phyloP scores from a whole-genome alignment of 2,888 invertebrate genomes.

The Hemithea aestivaria region DNA sequence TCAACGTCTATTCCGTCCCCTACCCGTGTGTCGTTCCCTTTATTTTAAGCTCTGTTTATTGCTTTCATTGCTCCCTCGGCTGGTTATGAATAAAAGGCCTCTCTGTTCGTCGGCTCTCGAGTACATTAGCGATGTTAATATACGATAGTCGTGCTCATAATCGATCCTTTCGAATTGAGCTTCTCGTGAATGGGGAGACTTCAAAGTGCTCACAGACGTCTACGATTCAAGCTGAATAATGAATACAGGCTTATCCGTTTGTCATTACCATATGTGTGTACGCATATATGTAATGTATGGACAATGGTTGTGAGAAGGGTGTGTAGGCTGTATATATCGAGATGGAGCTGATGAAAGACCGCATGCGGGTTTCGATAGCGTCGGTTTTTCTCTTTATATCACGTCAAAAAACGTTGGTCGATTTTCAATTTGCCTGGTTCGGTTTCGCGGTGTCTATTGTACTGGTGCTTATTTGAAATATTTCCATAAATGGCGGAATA shows the following conservation, averaged over 20 bases:
- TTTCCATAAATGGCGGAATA: conserved; percentile 5
- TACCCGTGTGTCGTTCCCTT: conserved; percentile 34
- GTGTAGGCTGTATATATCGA: conserved; percentile 14
- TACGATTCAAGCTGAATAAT: conserved; percentile 26
- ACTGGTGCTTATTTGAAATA: conserved; percentile 22
- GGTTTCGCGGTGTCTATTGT: conserved; percentile 18
- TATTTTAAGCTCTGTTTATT: conserved; percentile 46
- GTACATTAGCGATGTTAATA: conserved; percentile 70
- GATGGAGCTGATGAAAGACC: conserved; percentile 14
- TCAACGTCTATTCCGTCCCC: conserved; percentile 22
- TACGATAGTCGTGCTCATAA: conserved; percentile 59
- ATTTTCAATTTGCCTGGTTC: conserved; percentile 23
- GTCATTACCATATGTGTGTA: conserved; percentile 21
- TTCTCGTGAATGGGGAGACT: conserved; percentile 35
- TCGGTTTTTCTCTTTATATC: conserved; percentile 18
- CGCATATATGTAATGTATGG: too few relatives aligned
- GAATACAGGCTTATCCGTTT: conserved; percentile 26
- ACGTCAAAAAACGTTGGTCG: conserved; percentile 22
- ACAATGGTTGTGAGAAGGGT: conserved; percentile 4
- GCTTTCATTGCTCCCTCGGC: conserved; percentile 46
- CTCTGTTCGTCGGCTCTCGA: conserved; percentile 49
- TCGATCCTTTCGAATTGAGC: conserved; percentile 54
- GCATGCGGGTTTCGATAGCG: conserved; percentile 20
- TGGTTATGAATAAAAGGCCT: conserved; percentile 51
- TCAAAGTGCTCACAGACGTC: conserved; percentile 28